Evolutionary conservation across 2,888 invertebrate species (phyloP).

Genomic region (Drosophila yooni): DNA sequence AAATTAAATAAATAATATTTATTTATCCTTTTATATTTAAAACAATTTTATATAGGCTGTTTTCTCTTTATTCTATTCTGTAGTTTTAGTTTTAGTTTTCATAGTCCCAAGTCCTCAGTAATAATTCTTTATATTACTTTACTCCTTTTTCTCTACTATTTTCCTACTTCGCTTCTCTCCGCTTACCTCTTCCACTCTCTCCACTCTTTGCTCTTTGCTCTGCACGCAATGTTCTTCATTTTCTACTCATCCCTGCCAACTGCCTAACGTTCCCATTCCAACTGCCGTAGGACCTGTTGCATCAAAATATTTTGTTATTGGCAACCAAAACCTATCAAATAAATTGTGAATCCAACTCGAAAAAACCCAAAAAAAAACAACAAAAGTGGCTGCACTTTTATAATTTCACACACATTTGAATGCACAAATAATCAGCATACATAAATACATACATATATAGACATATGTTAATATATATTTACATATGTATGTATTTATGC

Average conservation of each 20-base stretch:
- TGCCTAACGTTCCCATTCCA: too few species aligned
- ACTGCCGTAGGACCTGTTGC: slow-evolving; percentile 56
- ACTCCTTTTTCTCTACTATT: neutral
- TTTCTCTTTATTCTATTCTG: neutral
- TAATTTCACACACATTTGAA: slow-evolving; percentile 11
- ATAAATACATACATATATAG: slow-evolving; percentile 5
- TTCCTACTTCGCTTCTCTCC: neutral
- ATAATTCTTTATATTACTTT: neutral
- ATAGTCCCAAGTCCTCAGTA: neutral
- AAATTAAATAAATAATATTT: neutral
- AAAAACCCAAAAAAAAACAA: slow-evolving; percentile 6
- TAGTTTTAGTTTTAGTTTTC: neutral
- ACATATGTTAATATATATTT: slow-evolving; percentile 6
- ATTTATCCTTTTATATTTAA: neutral
- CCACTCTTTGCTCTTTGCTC: too few species aligned
- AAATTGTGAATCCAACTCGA: slow-evolving; percentile 38
- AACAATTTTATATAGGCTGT: too few species aligned
- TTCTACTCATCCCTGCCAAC: neutral
- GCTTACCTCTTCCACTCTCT: neutral
- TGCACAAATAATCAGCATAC: slow-evolving; percentile 4
- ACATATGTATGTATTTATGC: neutral
- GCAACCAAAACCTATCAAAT: slow-evolving; percentile 27
- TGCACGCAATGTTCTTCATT: neutral
- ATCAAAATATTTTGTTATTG: slow-evolving; percentile 4
- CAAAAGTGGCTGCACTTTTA: slow-evolving; percentile 54